Evolutionary conservation across 2,797 vertebrate genomes (phyloP), one percentile per base, ranked within the genome.

Genomic region (Thunnus albacares): DNA sequence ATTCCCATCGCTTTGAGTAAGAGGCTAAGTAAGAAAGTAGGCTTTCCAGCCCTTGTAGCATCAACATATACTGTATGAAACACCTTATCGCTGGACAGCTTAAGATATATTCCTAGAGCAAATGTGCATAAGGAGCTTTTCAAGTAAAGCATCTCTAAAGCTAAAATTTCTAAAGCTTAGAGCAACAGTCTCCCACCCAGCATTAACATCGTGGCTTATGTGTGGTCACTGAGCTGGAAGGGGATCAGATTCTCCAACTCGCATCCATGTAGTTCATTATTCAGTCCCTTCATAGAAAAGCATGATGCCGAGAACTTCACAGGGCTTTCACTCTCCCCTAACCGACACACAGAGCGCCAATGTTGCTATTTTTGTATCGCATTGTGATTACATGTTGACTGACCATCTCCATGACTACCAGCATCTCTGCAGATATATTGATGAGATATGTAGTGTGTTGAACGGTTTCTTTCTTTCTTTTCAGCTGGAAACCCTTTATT

Each of bases 371-470:
- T 92, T 78, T 83, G 61, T 57, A 57, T 24, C 10, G 28, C 83
- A 70, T 83, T 83, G 82, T 92, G 76, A 88, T 89, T 87, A 84
- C 81, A 86, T 87, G 85, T 90, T 89, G 78, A 81, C 77, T 65
- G 63, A 68, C 85, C 76, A 66, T 92, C 84, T 82, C 91, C 87
- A 91, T 92, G 89, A 59, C 80, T 43, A 90, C 89, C 60, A 81
- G 71, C 45, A 86, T 91, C 89, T 84, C 73, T 80, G 82, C 81
- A 89, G 80, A 85, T 84, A 75, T 72, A 74, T 67, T 71, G 84
- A 86, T 71, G 76, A 77, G 86, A 75, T 56, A 35, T 71, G 65
- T 51, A 75, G 71, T 65, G 64, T 83, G 59, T 49, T 33, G 26
- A 66, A 65, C 24, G 52, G 28, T 59, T 80, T 56, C 56, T 53